Base-by-base conservation (phyloP, 2,888 invertebrate species). In the Cartodere bifasciata region DNA sequence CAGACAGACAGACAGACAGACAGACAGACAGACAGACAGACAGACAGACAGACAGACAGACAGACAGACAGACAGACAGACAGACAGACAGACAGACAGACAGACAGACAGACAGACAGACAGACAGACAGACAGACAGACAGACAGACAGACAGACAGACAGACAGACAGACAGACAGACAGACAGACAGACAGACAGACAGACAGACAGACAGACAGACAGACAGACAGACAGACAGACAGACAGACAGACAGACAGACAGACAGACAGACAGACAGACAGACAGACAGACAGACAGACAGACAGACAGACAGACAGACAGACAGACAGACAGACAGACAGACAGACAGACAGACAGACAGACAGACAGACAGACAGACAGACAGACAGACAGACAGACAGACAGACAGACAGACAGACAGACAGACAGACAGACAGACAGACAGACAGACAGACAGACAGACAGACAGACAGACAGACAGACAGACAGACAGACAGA, bases 131-230 rank as follows among this genome's bases (percentile, higher is more conserved):
- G 38, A 39, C 39, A 39, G 39, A 39, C 35, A 35, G 37, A 39
- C 37, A 40, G 40, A 40, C 36, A 40, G 32, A 40, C 23, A 30
- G 34, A 34, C 35, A 32, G 38, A 40, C 35, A 39, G 39, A 39
- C 38, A 40, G 39, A 39, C 35, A 36, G 38, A 36, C 31, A 39
- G 39, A 39, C 38, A 40, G 39, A 39, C 32, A 39, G 38, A 40
- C 38, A 37, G 37, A 37, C 37, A 39, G 37, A 40, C 36, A 35
- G 38, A 38, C 38, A 37, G 38, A 37, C 38, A 38, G 38, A 37
- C 32, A 37, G 36, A 34, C 32, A 37, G 36, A 37, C 38, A 33
- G 37, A 38, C 37, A 37, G 38, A 39, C 37, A 37, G 37, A 38
- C 37, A 36, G 37, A 37, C 36, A 31, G 36, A 38, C 36, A 36